A percentile compares a stretch with the other conserved stretches of the same genome.
Conservation (phyloP, 2,888 invertebrate species). For the Ommatoiulus sabulosus region DNA sequence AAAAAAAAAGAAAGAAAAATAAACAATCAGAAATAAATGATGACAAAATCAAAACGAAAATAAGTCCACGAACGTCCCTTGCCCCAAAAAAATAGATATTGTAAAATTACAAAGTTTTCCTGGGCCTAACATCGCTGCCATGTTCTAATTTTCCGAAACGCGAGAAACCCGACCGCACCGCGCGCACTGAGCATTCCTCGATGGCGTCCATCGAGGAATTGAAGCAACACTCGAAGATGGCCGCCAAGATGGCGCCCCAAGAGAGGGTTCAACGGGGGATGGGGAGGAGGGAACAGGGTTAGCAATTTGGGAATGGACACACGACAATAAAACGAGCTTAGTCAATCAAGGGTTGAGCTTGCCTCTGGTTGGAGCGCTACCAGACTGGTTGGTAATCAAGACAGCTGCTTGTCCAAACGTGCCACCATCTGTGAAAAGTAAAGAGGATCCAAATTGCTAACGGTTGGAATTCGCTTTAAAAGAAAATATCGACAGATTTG, state of each 20-base stretch:
- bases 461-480: constrained; percentile 36
- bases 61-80: not conserved
- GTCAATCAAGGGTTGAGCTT: constrained; percentile 44
- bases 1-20: not conserved
- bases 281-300: not conserved
- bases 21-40: constrained; percentile 25
- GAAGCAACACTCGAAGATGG: not conserved
- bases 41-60: not conserved
- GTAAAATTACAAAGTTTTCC: constrained; percentile 1
- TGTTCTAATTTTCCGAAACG: not conserved
- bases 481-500: not conserved
- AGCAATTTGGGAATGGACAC: constrained; percentile 3
- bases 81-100: not conserved
- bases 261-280: not conserved
- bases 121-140: not conserved
- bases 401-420: constrained; percentile 51
- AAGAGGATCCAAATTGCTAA: constrained; percentile 47
- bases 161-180: not conserved
- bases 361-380: constrained; percentile 53
- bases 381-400: constrained; percentile 52
- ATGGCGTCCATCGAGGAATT: not conserved
- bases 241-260: not conserved
- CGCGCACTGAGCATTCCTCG: no score
- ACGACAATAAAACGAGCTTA: constrained; percentile 43
- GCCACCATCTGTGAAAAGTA: constrained; percentile 53